phyloP scores from a whole-genome alignment of 2,888 invertebrate species.

The Lordiphosa fenestrarum region DNA sequence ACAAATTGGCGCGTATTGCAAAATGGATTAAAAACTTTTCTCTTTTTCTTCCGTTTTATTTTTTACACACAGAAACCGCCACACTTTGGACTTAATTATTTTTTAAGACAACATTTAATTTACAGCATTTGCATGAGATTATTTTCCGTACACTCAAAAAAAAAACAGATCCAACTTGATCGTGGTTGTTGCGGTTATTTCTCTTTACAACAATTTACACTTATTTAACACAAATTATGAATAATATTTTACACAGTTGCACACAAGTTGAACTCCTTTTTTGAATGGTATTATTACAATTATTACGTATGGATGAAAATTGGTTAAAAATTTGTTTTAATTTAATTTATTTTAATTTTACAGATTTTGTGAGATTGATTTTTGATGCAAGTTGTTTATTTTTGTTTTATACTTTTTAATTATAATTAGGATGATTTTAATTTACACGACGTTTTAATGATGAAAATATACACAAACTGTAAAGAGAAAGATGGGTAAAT shows the following conservation, averaged over 20 bases:
- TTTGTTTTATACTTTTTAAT: constrained; percentile 43
- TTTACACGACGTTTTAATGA: constrained; percentile 71
- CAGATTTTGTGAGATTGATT: constrained; percentile 12
- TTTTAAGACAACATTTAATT: constrained; percentile 16
- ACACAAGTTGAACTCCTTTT: constrained; percentile 23
- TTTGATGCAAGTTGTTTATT: constrained; percentile 45
- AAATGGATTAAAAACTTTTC: background rate
- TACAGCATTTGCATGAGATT: constrained; percentile 29
- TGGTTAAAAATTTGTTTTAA: constrained; percentile 36
- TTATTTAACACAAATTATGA: constrained; percentile 60
- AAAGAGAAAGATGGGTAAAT: constrained; percentile 36
- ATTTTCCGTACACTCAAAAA: constrained; percentile 7
- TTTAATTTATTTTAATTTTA: constrained; percentile 34
- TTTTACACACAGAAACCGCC: constrained; percentile 1
- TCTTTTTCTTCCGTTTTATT: background rate
- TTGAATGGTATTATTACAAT: constrained; percentile 5
- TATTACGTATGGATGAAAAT: constrained; percentile 52
- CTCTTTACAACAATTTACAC: constrained; percentile 67
- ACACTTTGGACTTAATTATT: constrained; percentile 5
- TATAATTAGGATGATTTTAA: constrained; percentile 70
- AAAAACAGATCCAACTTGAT: too few species aligned
- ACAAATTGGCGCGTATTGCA: constrained; percentile 67
- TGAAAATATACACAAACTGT: constrained; percentile 74
- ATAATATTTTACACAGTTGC: constrained; percentile 59
- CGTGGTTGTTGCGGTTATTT: constrained; percentile 13